Evolutionary conservation across 2,888 invertebrate species (phyloP).

Genomic region (Dryobotodes eremita): DNA sequence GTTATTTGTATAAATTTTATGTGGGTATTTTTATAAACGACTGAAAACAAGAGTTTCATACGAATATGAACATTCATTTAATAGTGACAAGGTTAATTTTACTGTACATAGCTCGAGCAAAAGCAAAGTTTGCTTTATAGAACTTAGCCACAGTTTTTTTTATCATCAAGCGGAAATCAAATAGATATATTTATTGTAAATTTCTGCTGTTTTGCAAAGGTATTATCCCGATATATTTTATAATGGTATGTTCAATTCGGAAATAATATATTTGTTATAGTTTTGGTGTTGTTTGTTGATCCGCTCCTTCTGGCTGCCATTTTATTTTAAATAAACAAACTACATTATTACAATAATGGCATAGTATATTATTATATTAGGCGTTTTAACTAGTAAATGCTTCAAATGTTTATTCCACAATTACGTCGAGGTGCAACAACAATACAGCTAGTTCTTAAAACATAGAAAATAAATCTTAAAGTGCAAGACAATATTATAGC

Average conservation of each 20-base stretch:
- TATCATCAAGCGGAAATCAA: neutral
- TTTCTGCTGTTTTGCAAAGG: neutral
- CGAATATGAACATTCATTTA: too few species aligned
- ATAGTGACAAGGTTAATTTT: neutral
- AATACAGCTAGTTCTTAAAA: neutral
- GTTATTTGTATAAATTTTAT: neutral
- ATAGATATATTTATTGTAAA: neutral
- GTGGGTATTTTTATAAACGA: neutral
- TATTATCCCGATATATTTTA: neutral
- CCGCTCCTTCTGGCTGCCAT: neutral
- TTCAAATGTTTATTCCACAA: neutral
- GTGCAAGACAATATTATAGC: conserved; percentile 21
- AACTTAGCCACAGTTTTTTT: neutral
- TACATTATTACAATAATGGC: conserved; percentile 16
- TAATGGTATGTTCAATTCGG: neutral
- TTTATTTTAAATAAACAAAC: neutral
- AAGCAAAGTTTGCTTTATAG: neutral
- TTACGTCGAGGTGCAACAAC: conserved; percentile 5
- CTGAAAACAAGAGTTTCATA: neutral
- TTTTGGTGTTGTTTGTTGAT: too few species aligned
- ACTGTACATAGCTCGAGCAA: neutral
- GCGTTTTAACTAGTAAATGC: conserved; percentile 50
- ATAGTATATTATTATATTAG: neutral
- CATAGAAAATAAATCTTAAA: neutral
- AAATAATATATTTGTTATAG: neutral